phyloP scores from a whole-genome alignment of 2,888 invertebrate species.

The Cheilosia vulpina region DNA sequence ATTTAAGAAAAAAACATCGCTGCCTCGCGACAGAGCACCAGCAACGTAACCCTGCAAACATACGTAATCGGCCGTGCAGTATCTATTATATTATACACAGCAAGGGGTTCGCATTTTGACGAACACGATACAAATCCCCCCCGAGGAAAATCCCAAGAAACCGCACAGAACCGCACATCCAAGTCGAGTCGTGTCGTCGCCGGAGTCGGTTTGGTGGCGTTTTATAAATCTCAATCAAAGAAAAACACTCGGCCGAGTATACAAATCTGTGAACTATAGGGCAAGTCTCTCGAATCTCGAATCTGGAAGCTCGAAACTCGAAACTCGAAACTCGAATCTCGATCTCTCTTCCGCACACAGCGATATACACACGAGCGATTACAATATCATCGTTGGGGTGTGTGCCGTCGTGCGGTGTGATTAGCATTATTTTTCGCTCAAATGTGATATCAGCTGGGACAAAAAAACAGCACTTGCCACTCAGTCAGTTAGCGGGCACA shows the following conservation, averaged over 20 bases:
- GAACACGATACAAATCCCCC: constrained; percentile 1
- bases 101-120: neutral
- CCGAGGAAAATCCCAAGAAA: constrained; percentile 6
- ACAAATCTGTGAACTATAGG: constrained; percentile 6
- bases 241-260: constrained; percentile 26
- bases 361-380: too few relatives aligned
- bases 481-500: constrained; percentile 70
- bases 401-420: constrained; percentile 56
- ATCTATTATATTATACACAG: neutral
- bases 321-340: constrained; percentile 36
- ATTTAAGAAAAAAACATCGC: constrained; percentile 13
- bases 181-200: constrained; percentile 11
- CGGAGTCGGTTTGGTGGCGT: neutral
- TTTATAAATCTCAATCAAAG: constrained; percentile 36
- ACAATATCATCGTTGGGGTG: too few relatives aligned
- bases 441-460: constrained; percentile 65
- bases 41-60: constrained; percentile 25
- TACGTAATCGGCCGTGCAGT: constrained; percentile 33
- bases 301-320: constrained; percentile 11
- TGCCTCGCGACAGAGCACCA: constrained; percentile 4
- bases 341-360: constrained; percentile 50
- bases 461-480: constrained; percentile 64
- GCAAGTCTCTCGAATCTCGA: constrained; percentile 39
- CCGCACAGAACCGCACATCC: neutral
- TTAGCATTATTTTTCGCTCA: constrained; percentile 63